These are phyloP conservation scores for Acanthiza pusilla DNA, from an alignment of 2,797 vertebrate genomes.

Conservation along the genomic window DNA sequence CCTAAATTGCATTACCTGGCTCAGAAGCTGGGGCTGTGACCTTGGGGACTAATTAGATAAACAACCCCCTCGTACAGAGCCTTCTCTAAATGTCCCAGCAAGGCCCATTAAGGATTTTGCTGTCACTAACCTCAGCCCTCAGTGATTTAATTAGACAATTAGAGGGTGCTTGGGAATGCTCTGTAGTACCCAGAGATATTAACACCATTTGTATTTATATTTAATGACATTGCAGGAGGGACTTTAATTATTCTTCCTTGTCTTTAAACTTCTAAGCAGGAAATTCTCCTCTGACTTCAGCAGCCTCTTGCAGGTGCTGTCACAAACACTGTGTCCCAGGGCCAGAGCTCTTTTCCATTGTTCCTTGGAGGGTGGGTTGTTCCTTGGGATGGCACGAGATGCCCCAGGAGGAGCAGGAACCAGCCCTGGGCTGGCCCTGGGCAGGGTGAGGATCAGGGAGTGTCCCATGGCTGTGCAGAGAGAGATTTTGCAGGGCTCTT, in stretches of 20 bases:
- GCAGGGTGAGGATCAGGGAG: not conserved
- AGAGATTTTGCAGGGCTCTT: not conserved
- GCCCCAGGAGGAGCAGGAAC: not conserved
- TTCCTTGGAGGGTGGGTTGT: not conserved
- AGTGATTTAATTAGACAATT: conserved; percentile 71
- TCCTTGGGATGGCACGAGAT: not conserved
- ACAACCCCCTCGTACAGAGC: conserved; percentile 31
- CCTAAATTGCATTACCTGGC: conserved; percentile 46
- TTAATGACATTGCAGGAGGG: conserved; percentile 42
- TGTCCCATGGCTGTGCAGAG: rapidly evolving
- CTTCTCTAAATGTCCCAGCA: conserved; percentile 48
- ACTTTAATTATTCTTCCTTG: conserved; percentile 50
- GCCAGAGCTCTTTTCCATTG: not conserved
- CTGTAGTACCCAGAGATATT: conserved; percentile 58
- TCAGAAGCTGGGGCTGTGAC: conserved; percentile 25
- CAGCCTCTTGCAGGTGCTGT: not conserved
- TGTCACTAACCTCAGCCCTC: conserved; percentile 62
- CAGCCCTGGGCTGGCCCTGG: not conserved
- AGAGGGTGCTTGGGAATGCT: conserved; percentile 57
- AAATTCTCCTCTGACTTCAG: not conserved
- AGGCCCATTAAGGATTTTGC: conserved; percentile 59
- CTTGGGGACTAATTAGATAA: conserved; percentile 68
- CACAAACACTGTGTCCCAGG: not conserved
- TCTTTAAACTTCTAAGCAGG: not conserved
- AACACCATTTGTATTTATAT: conserved; percentile 64